Evolutionary conservation across 2,113 vertebrate genomes (phyloP).

Genomic region (Hemiscyllium ocellatum): DNA sequence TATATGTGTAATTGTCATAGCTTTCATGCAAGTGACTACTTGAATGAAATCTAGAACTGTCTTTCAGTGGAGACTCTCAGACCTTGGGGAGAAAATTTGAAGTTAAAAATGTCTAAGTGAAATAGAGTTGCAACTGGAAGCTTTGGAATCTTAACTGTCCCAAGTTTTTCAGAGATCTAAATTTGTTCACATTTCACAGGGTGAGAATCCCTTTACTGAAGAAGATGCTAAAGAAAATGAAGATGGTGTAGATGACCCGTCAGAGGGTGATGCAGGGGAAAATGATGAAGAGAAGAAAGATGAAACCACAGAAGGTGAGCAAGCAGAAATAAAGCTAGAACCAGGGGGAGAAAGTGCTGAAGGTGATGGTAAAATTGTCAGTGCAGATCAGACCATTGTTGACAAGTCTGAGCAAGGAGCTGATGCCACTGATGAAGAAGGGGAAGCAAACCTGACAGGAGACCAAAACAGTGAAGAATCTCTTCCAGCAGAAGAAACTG

Average conservation of each 20-base stretch:
- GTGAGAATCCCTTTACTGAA: slow-evolving; percentile 33
- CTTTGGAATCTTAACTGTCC: neutral
- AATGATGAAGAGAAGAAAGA: neutral
- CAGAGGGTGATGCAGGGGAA: neutral
- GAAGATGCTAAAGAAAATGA: slow-evolving; percentile 23
- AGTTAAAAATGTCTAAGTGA: neutral
- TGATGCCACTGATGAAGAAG: neutral
- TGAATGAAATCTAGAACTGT: neutral
- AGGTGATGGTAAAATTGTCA: neutral
- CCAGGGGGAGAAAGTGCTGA: neutral
- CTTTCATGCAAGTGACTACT: neutral
- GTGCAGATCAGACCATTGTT: neutral
- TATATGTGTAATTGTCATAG: neutral
- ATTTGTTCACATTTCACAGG: neutral
- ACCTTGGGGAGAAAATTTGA: neutral
- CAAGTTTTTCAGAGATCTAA: neutral
- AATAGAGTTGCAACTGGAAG: neutral
- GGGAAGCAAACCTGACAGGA: neutral
- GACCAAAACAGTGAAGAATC: neutral
- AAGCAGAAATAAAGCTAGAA: neutral
- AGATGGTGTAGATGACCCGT: neutral
- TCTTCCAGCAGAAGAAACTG: neutral
- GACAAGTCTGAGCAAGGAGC: neutral
- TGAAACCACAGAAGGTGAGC: neutral
- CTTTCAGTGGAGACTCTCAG: neutral